Evolutionary conservation across 2,797 vertebrate genomes (phyloP), one percentile per base, ranked within the genome.

Genomic region (Lutjanus campechanus): DNA sequence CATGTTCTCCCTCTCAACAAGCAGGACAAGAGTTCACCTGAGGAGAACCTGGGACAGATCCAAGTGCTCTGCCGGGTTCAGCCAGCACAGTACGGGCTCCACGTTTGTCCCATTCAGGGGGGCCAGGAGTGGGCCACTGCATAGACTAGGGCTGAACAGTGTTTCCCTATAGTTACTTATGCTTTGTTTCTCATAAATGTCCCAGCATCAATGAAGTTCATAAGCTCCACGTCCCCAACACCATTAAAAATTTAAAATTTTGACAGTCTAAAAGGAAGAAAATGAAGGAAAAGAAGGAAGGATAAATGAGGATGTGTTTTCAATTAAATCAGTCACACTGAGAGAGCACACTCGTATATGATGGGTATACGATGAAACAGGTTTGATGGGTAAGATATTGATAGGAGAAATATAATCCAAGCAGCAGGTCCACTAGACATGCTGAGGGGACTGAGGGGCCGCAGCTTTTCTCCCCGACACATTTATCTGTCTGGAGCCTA

Each of bases 401-500:
- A 77, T 49, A 84, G 69, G 69, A 91, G 73, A 91, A 90, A 87
- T 76, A 89, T 79, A 84, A 91, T 81, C 76, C 54, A 64, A 90
- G 76, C 88, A 90, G 86, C 49, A 51, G 69, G 61, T 90, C 62
- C 66, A 72, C 73, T 19, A 88, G 87, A 89, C 78, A 84, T 69
- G 51, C 74, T 60, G 67, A 76, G 68, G 71, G 49, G 74, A 64
- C 65, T 53, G 40, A 75, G 75, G 65, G 81, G 76, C 76, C 66
- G 56, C 73, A 43, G 51, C 71, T 55, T 51, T 20, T n/a, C 55
- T 36, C 25, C 63, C 51, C 13, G 12, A 89, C 85, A 88, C 87
- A 94, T 94, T 92, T 93, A 93, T 95, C 91, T 93, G 93, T 94
- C 93, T 94, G 93, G 90, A 89, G 81, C 81, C 89, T 83, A 91